Conservation (phyloP, 2,797 vertebrate genomes). For the Halcyon chelicuti region DNA sequence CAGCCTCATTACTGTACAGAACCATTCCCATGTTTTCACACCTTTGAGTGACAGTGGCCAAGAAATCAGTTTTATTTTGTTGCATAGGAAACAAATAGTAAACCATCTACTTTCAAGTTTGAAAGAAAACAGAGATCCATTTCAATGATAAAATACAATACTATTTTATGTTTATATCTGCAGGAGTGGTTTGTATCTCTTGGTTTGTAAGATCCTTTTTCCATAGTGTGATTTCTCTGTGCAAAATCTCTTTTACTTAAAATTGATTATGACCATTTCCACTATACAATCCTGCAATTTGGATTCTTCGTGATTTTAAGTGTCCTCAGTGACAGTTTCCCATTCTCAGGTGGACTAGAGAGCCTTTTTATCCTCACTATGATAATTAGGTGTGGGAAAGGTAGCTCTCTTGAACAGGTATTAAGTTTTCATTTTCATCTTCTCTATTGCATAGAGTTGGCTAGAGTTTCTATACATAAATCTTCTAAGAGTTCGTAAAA, state of each 20-base stretch:
- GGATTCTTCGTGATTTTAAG: neutral
- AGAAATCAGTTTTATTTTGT: neutral
- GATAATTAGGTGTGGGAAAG: neutral
- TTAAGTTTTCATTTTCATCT: neutral
- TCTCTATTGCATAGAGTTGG: neutral
- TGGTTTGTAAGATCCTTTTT: neutral
- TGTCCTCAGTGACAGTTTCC: neutral
- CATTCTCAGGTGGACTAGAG: neutral
- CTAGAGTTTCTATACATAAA: neutral
- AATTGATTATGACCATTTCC: neutral
- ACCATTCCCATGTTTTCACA: neutral
- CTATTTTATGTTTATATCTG: neutral
- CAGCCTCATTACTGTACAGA: neutral
- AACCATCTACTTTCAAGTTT: neutral
- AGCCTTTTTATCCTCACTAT: neutral
- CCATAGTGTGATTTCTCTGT: neutral
- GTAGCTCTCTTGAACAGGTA: neutral
- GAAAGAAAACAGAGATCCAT: neutral
- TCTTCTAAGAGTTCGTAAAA: neutral
- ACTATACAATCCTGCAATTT: neutral
- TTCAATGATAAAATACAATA: neutral
- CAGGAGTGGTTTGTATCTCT: neutral
- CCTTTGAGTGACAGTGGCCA: neutral
- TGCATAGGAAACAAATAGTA: neutral
- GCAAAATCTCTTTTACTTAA: neutral